Conservation (phyloP, 2,888 invertebrate genomes). For the Conchocele bisecta region DNA sequence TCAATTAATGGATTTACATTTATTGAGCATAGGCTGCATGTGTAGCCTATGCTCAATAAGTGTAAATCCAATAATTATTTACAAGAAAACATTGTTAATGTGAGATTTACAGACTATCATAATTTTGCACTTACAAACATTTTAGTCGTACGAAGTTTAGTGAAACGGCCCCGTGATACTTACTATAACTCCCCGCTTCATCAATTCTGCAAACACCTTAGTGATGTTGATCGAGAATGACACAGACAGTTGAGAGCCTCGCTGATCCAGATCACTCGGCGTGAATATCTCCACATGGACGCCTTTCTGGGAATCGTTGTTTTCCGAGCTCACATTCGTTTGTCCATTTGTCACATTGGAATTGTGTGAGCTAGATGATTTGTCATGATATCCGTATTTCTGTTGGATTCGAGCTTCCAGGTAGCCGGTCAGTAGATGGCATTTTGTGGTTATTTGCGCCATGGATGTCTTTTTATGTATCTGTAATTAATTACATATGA, state of each 20-base stretch:
- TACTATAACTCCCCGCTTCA: conserved; percentile 84
- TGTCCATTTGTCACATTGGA: background rate
- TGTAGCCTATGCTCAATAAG: no score
- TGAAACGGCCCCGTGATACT: no score
- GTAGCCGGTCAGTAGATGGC: conserved; percentile 85
- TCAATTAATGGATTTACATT: no score
- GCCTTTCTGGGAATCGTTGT: conserved; percentile 1
- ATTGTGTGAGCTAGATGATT: no score
- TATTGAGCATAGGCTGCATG: no score
- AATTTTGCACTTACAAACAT: no score
- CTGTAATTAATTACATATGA: conserved; percentile 72
- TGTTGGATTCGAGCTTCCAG: conserved; percentile 83
- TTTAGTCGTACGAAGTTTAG: no score
- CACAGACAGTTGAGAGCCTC: conserved; percentile 85
- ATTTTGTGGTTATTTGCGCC: conserved; percentile 83
- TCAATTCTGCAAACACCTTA: conserved; percentile 83
- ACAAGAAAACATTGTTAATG: no score
- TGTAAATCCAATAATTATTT: no score
- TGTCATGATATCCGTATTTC: conserved; percentile 65
- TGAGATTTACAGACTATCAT: no score
- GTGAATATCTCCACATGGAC: conserved; percentile 83
- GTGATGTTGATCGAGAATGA: conserved; percentile 82
- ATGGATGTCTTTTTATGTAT: conserved; percentile 84
- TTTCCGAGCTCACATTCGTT: background rate
- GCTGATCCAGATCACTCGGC: conserved; percentile 83